Percentiles rank a stretch among this genome's conserved stretches.
Conservation (phyloP, 2,113 vertebrate genomes). For the Lanius ludovicianus region DNA sequence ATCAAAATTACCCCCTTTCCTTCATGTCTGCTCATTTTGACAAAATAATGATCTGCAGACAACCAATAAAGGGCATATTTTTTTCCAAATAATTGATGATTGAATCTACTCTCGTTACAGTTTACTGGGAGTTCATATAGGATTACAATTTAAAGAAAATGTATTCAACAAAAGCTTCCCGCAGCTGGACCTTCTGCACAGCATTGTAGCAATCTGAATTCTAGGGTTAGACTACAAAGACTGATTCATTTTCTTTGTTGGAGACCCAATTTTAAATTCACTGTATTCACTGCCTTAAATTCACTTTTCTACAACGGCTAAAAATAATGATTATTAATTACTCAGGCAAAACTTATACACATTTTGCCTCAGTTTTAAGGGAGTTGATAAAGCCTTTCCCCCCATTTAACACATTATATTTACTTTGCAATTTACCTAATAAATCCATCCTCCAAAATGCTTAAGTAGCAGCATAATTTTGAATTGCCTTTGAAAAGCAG, state of each 20-base stretch:
- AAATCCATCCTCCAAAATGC: neutral
- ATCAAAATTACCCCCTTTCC: neutral
- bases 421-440: neutral
- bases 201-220: neutral
- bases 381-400: neutral
- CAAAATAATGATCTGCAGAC: neutral
- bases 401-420: neutral
- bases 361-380: neutral
- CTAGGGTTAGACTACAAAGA: neutral
- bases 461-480: neutral
- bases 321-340: neutral
- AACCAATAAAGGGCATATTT: neutral
- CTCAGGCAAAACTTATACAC: neutral
- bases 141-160: neutral
- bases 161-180: neutral
- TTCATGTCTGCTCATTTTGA: neutral
- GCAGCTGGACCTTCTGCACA: neutral
- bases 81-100: neutral
- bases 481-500: neutral
- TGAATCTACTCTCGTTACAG: neutral
- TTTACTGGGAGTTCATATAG: neutral
- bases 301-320: neutral
- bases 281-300: neutral
- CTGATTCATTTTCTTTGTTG: neutral
- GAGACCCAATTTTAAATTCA: neutral